Evolutionary conservation across 2,888 invertebrate species (phyloP).

Genomic region (Hydropsyche betteni): DNA sequence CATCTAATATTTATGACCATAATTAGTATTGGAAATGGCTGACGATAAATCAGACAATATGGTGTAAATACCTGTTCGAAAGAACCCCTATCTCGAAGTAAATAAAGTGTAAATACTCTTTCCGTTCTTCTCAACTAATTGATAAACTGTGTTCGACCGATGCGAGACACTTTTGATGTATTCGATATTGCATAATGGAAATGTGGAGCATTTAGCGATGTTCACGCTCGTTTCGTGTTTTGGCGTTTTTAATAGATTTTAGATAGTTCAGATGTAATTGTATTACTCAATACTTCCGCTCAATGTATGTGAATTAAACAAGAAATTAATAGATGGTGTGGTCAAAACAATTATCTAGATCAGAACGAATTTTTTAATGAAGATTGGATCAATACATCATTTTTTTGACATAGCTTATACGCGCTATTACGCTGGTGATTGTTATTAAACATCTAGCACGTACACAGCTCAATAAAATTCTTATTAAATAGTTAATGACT

Average conservation of each 20-base stretch:
- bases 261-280: neutral
- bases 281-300: neutral
- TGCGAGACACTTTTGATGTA: no score
- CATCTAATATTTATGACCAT: constrained; percentile 29
- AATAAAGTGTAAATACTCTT: neutral
- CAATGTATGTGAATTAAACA: constrained; percentile 1
- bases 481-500: no score
- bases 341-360: constrained; percentile 35
- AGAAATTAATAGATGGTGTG: constrained; percentile 37
- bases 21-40: constrained; percentile 26
- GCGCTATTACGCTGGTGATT: no score
- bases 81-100: neutral
- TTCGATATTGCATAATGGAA: no score
- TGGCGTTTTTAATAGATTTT: constrained; percentile 1
- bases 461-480: no score
- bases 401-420: neutral
- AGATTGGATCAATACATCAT: constrained; percentile 1
- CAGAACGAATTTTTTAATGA: constrained; percentile 18
- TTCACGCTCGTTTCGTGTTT: neutral
- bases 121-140: constrained; percentile 5
- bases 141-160: neutral
- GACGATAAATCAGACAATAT: constrained; percentile 21
- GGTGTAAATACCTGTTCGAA: constrained; percentile 12
- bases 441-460: no score
- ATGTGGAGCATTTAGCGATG: neutral